Percentiles rank a stretch among this genome's conserved stretches.
Evolutionary conservation across 2,888 invertebrate genomes (phyloP).

Genomic region (Eupelmus urozonus): DNA sequence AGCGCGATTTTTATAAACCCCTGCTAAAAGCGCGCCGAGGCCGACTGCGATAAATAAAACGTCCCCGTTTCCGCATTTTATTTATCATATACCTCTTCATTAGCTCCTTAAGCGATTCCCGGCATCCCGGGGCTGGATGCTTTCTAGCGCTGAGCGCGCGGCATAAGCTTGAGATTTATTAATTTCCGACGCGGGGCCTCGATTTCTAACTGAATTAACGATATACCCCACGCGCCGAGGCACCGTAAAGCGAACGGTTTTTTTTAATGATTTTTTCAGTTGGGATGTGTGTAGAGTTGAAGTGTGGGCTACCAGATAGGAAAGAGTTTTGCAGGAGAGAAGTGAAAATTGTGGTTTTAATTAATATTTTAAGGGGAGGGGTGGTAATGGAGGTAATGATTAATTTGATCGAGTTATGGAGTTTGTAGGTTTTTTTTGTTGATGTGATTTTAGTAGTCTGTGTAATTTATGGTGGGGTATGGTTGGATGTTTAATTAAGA

Average conservation of each 20-base stretch:
- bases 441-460: no score
- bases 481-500: no score
- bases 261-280: not conserved
- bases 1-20: no score
- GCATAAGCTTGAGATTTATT: slow-evolving; percentile 49
- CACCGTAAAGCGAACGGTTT: not conserved
- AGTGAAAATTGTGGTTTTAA: not conserved
- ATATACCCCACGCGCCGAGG: not conserved
- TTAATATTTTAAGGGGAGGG: slow-evolving; percentile 10
- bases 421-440: no score
- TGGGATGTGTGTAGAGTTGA: no score
- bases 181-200: slow-evolving; percentile 23
- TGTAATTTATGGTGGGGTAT: no score
- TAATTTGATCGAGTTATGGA: no score
- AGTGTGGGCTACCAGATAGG: no score
- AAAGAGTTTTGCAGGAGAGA: no score
- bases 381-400: no score
- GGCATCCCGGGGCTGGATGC: not conserved
- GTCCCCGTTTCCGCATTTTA: slow-evolving; percentile 10
- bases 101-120: not conserved
- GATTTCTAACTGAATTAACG: slow-evolving; percentile 52
- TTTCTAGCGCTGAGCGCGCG: not conserved
- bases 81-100: slow-evolving; percentile 26
- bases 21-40: no score
- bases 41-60: slow-evolving; percentile 32